Evolutionary conservation across 2,888 invertebrate genomes (phyloP), one percentile per base, ranked within the genome.

Genomic region (Megaustenia siamemsis): DNA sequence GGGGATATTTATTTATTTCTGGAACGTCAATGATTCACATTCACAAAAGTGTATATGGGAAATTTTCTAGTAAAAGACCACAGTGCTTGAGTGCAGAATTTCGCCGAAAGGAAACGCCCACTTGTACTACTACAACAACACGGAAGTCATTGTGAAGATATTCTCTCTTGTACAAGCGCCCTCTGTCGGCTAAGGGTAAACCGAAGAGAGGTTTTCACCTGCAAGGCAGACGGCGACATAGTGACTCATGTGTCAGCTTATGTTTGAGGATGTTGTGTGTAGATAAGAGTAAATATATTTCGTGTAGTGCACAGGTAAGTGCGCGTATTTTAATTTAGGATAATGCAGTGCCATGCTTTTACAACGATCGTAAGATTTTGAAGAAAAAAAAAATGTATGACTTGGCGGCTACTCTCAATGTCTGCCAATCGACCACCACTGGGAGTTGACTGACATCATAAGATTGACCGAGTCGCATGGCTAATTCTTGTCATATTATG

Each of bases 121-220:
- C 83, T 45, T 38, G 35, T 1, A 38, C 18, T 21, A 56, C 10
- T 28, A 78, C 49, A 35, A 45, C 68, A 32, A 68, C 69, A 53
- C 80, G 80, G 80, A 80, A 69, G 69, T 69, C 21, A 53, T 15
- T 15, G 21, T 15, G 63, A 35, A 21, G 40, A 69, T 35, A 78
- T 35, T 40, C 24, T 56, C 35, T 38, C 32, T 24, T 1, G 24
- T 15, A n/a, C n/a, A n/a, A 43, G 82, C 82, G 82, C 82, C 82
- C 73, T 73, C 82, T 73, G 28, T 6, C 82, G 82, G 73, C 40
- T n/a, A n/a, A 69, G 21, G 32, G 73, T 32, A 82, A 73, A 49
- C 53, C 35, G 53, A 45, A 60, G 32, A 71, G 73, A 21, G 63
- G n/a, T 82, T 71, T 82, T 73, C 60, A 82, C 82, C 82, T 73